These are phyloP conservation scores for Kryptolebias ocellatus DNA, from an alignment of 2,797 vertebrate genomes.

Conservation along the genomic window DNA sequence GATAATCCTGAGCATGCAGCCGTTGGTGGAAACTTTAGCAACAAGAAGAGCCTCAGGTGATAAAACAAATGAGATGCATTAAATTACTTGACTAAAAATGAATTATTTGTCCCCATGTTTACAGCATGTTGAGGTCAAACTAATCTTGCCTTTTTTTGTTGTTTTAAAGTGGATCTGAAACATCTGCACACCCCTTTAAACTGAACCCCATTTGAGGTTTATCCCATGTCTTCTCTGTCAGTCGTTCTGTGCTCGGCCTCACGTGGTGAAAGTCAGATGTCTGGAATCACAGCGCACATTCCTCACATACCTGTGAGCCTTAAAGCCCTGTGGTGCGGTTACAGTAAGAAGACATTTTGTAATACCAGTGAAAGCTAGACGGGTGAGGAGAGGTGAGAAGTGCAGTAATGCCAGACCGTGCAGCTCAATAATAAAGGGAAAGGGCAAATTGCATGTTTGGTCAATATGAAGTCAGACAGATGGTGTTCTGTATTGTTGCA, in stretches of 20 bases:
- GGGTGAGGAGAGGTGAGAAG: constrained; percentile 8
- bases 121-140: neutral
- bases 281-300: constrained; percentile 55
- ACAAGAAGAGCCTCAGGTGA: too few species aligned
- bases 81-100: neutral
- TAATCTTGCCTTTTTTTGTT: neutral
- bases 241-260: constrained; percentile 2
- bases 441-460: neutral
- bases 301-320: constrained; percentile 39
- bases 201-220: neutral
- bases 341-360: neutral
- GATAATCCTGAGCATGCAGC: too few species aligned
- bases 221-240: constrained; percentile 4
- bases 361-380: neutral
- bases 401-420: constrained; percentile 1
- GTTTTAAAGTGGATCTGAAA: neutral
- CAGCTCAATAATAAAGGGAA: neutral
- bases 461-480: neutral
- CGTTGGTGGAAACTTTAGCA: too few species aligned
- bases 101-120: too few species aligned
- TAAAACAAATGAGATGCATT: too few species aligned
- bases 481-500: neutral
- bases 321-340: constrained; percentile 2
- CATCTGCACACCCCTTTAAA: neutral
- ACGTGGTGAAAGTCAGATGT: constrained; percentile 49